phyloP scores from a whole-genome alignment of 2,888 invertebrate genomes.

The Deilephila elpenor region DNA sequence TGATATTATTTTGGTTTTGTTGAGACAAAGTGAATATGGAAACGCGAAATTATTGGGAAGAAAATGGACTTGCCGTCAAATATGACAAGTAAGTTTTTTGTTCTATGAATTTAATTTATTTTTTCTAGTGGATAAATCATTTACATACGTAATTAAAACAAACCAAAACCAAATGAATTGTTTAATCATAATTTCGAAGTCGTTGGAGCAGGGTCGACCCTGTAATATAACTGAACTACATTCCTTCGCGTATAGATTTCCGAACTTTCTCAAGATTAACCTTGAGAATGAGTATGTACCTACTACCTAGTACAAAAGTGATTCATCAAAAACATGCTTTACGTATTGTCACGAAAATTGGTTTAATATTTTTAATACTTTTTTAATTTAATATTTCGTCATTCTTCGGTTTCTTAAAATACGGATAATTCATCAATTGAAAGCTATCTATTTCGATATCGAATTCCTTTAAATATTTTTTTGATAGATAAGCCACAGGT shows the following conservation, averaged over 20 bases:
- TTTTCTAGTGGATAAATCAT: too few species aligned
- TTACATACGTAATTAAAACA: too few species aligned
- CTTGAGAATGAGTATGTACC: not conserved
- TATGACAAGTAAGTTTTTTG: constrained; percentile 73
- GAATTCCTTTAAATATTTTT: too few species aligned
- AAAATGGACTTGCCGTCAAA: constrained; percentile 74
- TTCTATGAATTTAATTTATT: too few species aligned
- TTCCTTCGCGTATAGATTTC: constrained; percentile 28
- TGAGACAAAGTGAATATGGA: constrained; percentile 73
- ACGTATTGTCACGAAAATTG: not conserved
- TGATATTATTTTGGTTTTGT: constrained; percentile 56
- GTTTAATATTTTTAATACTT: not conserved
- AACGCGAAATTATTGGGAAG: constrained; percentile 77
- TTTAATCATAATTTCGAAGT: not conserved
- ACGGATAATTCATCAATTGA: too few species aligned
- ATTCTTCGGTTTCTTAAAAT: too few species aligned
- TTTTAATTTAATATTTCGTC: not conserved
- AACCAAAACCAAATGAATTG: not conserved
- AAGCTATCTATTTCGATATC: too few species aligned
- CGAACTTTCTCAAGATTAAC: constrained; percentile 30
- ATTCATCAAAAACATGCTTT: not conserved
- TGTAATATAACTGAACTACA: constrained; percentile 10
- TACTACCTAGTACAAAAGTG: not conserved
- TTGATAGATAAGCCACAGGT: too few species aligned
- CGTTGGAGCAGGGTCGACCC: too few species aligned